phyloP scores from a whole-genome alignment of 2,113 vertebrate species.

The Muntiacus muntjak region DNA sequence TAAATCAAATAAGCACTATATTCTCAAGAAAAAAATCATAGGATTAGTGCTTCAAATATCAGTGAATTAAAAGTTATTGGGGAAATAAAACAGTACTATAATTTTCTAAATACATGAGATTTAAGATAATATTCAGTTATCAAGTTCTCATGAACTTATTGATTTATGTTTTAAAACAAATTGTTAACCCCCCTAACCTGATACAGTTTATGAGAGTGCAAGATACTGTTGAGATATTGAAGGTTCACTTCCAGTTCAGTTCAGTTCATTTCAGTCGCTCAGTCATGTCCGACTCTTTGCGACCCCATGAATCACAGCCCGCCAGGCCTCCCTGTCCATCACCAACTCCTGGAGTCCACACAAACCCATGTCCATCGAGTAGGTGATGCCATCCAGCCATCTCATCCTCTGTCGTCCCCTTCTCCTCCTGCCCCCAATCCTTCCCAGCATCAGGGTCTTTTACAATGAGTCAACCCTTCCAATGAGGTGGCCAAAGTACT shows the following conservation, averaged over 20 bases:
- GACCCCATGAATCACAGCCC: no score
- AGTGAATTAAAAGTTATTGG: background rate
- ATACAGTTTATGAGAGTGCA: accelerated
- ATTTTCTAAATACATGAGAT: background rate
- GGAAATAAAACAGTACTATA: background rate
- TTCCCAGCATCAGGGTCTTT: no score
- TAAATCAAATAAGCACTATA: background rate
- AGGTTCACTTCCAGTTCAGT: background rate
- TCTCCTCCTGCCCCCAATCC: no score
- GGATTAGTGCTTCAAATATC: background rate
- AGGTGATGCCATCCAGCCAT: no score
- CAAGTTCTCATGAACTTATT: background rate
- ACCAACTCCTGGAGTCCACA: no score
- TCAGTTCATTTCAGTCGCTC: no score
- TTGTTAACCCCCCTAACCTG: background rate
- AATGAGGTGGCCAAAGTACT: no score
- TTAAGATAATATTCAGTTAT: background rate
- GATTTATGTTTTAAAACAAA: background rate
- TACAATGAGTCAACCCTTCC: no score
- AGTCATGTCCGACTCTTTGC: no score
- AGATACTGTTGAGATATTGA: background rate
- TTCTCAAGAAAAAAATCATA: background rate
- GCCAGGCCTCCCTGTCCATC: no score
- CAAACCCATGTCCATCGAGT: no score
- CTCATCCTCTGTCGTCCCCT: no score